Conservation (phyloP, 2,797 vertebrate species). For the Squalus acanthias region DNA sequence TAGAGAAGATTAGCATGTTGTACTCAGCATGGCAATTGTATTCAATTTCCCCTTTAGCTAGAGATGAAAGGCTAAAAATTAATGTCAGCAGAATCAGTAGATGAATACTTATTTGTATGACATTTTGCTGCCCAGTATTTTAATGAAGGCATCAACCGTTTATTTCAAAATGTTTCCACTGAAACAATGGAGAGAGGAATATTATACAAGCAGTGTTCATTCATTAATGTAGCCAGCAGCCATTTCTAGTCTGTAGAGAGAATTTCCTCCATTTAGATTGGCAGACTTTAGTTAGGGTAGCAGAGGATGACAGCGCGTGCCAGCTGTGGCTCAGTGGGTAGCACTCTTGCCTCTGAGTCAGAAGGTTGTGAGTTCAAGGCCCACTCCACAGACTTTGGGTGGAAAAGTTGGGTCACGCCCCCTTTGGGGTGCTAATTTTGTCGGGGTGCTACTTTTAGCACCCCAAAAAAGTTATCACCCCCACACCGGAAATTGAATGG, state of each 20-base stretch:
- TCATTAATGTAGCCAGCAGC: neutral
- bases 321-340: neutral
- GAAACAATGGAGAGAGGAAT: neutral
- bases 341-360: neutral
- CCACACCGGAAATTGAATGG: no score
- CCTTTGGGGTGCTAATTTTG: no score
- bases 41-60: neutral
- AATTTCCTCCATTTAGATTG: neutral
- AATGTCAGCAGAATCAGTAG: neutral
- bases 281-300: neutral
- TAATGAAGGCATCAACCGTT: neutral
- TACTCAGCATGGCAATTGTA: neutral
- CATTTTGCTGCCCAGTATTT: neutral
- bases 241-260: neutral
- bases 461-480: no score
- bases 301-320: neutral
- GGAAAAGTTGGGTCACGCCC: no score
- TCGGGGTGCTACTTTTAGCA: no score
- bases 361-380: neutral
- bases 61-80: neutral
- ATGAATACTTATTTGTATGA: neutral
- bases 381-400: neutral
- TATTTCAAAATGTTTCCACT: neutral
- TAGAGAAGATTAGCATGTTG: neutral
- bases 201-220: neutral